Conservation (phyloP, 2,113 vertebrate species). For the Muntiacus reevesi region DNA sequence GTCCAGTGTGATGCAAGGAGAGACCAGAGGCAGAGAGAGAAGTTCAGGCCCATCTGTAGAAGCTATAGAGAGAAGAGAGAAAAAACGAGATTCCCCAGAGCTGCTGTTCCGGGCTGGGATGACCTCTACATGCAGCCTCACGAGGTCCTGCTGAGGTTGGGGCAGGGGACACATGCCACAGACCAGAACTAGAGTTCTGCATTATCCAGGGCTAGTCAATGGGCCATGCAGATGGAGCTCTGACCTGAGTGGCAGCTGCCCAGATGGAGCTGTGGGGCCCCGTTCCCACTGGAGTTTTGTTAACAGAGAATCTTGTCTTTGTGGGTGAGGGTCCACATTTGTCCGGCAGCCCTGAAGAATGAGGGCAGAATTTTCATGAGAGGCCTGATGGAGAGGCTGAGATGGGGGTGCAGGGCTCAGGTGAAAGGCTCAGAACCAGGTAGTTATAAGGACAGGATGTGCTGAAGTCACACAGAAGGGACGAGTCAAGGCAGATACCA, state of each 20-base stretch:
- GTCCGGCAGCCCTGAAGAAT: neutral
- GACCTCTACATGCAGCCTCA: neutral
- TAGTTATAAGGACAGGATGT: neutral
- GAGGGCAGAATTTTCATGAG: neutral
- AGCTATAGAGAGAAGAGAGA: neutral
- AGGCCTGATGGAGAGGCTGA: neutral
- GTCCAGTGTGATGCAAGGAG: neutral
- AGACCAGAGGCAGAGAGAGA: neutral
- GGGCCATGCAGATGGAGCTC: neutral
- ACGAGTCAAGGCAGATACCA: neutral
- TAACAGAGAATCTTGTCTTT: neutral
- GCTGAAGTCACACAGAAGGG: neutral
- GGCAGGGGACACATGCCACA: rapidly evolving
- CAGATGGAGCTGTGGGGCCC: neutral
- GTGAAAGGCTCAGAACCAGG: neutral
- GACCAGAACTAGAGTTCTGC: neutral
- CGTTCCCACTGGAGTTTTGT: neutral
- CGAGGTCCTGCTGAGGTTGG: neutral
- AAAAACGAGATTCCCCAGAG: neutral
- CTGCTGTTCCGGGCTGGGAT: neutral
- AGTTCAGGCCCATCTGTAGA: neutral
- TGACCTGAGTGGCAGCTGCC: neutral
- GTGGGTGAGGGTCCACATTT: rapidly evolving
- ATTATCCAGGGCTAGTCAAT: too few relatives aligned
- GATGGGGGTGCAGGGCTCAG: neutral